Evolutionary conservation across 2,797 vertebrate species (phyloP), one percentile per base, ranked within the genome.

Genomic region (Clarias platycephalus): DNA sequence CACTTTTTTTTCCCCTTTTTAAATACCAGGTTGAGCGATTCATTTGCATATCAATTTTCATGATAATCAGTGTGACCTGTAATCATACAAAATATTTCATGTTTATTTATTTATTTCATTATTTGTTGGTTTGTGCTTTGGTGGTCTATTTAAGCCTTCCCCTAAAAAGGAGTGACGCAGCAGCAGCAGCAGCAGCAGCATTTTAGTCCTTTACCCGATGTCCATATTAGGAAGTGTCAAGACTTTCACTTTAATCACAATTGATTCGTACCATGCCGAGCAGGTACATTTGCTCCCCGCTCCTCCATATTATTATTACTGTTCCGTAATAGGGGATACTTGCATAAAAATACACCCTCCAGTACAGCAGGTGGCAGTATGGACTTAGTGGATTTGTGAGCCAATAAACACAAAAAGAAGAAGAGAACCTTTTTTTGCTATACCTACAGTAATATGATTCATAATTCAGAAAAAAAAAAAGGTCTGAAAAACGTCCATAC

Each of bases 11-110:
- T n/a, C 0, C 15, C 15, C 63, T 6, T 40, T 64, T 85, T 85
- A 80, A 89, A 90, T 83, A 75, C 78, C 81, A 72, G 89, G 89
- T 92, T 85, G 34, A 90, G 89, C 82, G 37, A 34, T 83, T 86
- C 83, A 84, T 53, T 76, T 76, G 74, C 74, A 37, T 77, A 60
- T 24, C 31, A 77, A 40, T 24, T 37, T 77, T 55, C 28, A 75
- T 28, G 53, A 28, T 75, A 75, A 55, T 53, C 44, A 72, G 5
- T 26, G 40, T 71, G 68, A 26, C 16, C 44, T 53, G 44, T 3
- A 72, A 53, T 28, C 8, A 16, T 55, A 16, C 3, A 58, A 57
- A 58, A 22, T 72, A 3, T 26, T 26, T 26, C 44, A 53, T 26
- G 22, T 49, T 72, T 71, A n/a, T 24, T 72, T 71, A n/a, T 24